Conservation (phyloP, 1,140 invertebrate species). For the Drosophila tropicalis region DNA sequence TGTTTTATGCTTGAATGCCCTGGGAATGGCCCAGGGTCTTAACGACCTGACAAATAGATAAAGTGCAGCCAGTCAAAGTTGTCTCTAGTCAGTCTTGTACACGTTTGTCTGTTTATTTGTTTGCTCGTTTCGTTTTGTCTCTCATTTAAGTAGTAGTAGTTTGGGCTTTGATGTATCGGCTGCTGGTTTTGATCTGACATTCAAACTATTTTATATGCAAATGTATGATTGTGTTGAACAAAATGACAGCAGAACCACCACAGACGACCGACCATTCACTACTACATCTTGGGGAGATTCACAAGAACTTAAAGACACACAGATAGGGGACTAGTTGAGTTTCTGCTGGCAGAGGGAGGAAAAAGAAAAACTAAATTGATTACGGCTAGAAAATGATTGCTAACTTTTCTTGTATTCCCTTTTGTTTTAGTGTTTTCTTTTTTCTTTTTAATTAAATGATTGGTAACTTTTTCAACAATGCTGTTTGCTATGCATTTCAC, state of each 20-base stretch:
- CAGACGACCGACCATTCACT: background rate
- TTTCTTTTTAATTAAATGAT: background rate
- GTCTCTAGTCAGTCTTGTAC: constrained; percentile 4
- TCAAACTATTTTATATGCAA: constrained; percentile 17
- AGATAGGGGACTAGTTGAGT: background rate
- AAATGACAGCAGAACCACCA: constrained; percentile 11
- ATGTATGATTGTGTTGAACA: constrained; percentile 23
- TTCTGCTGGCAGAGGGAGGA: background rate
- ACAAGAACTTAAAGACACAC: background rate
- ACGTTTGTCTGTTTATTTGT: constrained; percentile 23
- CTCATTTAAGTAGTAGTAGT: constrained; percentile 6
- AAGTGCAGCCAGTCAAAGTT: constrained; percentile 54
- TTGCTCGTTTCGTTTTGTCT: background rate
- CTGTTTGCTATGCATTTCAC: background rate
- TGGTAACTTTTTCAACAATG: background rate
- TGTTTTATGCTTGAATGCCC: constrained; percentile 57
- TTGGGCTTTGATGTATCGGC: constrained; percentile 22
- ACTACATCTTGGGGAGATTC: background rate
- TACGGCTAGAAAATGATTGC: constrained; percentile 1
- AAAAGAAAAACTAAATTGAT: constrained; percentile 1
- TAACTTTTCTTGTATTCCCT: constrained; percentile 1
- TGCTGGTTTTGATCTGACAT: constrained; percentile 24
- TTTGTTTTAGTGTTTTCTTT: background rate
- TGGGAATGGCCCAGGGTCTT: constrained; percentile 50
- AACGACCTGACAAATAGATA: constrained; percentile 64